Evolutionary conservation across 2,113 vertebrate genomes (phyloP), one percentile per base, ranked within the genome.

Genomic region (Malurus alboscapulatus): DNA sequence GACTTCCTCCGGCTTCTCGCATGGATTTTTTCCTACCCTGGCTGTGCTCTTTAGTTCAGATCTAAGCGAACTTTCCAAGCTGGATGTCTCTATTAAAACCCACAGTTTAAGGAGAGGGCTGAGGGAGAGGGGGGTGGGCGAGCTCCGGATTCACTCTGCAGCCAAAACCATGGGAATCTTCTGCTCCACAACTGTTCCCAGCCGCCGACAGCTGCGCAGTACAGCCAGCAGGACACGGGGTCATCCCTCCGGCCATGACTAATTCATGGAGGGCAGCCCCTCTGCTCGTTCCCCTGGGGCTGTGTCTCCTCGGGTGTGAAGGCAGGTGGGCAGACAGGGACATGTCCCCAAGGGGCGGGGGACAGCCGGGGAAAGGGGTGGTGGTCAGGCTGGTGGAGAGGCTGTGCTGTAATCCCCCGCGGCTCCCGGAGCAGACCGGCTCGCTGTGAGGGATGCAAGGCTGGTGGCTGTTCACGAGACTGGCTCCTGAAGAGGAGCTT

Each of bases 121-220:
- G 32, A 6, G 21, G 14, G 10, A 9, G 40, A 5, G 30, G 27
- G n/a, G 32, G 2, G 2, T 2, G 29, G 58, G 11, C 44, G 4
- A 4, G 53, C 87, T 82, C 66, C 26, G 6, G 84, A 21, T 44
- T 55, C 62, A 1, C 74, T 78, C 84, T 9, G n/a, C 25, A 21
- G 87, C 66, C 58, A 36, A 93, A 95, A 80, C 81, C 90, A 93
- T 90, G 93, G 93, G 93, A 96, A 95, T 95, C 93, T 69, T 21
- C 92, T 94, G 93, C 92, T 90, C 50, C 57, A 58, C 94, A 95
- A 69, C 85, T 95, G 94, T 76, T 93, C 63, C 2, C 75, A 16
- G 90, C 62, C 82, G 36, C 71, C 20, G 12, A 45, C 93, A 96
- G 93, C 92, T 95, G 94, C 5, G 29, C 19, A 0, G 87, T 65